Conservation (phyloP, 2,888 invertebrate species). For the Netelia virgata region DNA sequence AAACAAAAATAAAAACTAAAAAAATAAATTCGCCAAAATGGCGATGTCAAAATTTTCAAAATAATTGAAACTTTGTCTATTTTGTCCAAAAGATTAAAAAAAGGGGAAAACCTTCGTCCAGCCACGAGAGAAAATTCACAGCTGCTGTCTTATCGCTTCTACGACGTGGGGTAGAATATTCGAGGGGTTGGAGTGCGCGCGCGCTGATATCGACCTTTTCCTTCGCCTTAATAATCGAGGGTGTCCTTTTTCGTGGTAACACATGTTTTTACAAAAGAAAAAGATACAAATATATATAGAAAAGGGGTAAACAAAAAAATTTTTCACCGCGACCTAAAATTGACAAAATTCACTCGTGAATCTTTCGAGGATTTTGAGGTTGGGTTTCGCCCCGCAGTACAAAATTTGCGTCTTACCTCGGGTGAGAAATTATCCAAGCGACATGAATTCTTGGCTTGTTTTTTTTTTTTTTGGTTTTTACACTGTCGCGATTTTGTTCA, state of each 20-base stretch:
- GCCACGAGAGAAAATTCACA: conserved; percentile 24
- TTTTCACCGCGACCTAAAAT: neutral
- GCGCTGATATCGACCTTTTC: conserved; percentile 79
- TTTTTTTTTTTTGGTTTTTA: neutral
- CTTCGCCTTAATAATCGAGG: conserved; percentile 64
- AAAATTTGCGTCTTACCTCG: neutral
- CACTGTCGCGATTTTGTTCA: neutral
- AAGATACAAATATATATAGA: neutral
- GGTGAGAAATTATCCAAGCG: neutral
- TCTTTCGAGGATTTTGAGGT: neutral
- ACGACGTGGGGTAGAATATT: conserved; percentile 46
- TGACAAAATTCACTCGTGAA: neutral
- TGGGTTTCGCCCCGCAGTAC: neutral
- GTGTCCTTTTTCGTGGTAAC: conserved; percentile 41
- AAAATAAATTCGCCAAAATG: neutral
- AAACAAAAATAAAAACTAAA: neutral
- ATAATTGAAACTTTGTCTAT: neutral
- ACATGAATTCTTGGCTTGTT: neutral
- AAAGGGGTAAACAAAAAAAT: neutral
- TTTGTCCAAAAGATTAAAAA: neutral
- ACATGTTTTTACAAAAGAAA: neutral
- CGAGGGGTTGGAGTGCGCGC: conserved; percentile 75
- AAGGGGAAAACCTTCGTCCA: neutral
- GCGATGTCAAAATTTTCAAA: neutral
- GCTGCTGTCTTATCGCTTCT: conserved; percentile 31